Base-by-base conservation (phyloP, 2,113 vertebrate genomes). In the Halcyon senegalensis region DNA sequence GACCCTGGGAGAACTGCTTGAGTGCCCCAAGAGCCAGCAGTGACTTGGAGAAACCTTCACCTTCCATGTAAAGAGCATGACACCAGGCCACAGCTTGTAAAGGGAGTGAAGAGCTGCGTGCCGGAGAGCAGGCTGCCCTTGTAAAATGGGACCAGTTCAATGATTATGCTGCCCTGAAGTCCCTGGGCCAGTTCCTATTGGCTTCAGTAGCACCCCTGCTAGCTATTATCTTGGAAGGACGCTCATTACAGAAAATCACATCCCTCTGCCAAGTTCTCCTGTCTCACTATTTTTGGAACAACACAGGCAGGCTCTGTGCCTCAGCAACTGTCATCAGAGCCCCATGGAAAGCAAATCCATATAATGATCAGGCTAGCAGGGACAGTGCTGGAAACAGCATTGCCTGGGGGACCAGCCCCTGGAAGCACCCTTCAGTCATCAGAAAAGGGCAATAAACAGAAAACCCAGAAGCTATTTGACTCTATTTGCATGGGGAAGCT, bases 201-300 rank as follows among this genome's bases (percentile, higher is more conserved):
- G 70, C 70, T 87, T 73, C 80, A 89, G 37, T 6, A 91, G 74
- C 70, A 92, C 25, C 58, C 64, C 81, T 63, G 74, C 74, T 79
- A 85, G 3, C 85, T 89, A 96, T 94, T 92, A 93, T 89, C 91
- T 85, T 20, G 3, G 84, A 82, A 91, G 74, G 93, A 96, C 12
- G 3, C 93, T 93, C 1, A 2, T 95, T 94, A 96, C 1, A 96
- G 92, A 91, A 95, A 94, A 92, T 53, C 91, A 82, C 1, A 0
- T 70, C 64, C 60, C 33, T 81, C 64, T 72, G 94, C 90, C 93
- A 96, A 95, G 72, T 89, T 87, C 77, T 89, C 2, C 0, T 33
- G 58, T 95, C 92, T 89, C 91, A 55, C 94, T 97, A 93, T 96
- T 97, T 96, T 87, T 94, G 95, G 95, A 96, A 95, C 4, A 7